A percentile compares a stretch with the other conserved stretches of the same genome.
These are phyloP conservation scores for Embidobia sp. DNA, from an alignment of 2,888 invertebrate species.

Conservation along the genomic window DNA sequence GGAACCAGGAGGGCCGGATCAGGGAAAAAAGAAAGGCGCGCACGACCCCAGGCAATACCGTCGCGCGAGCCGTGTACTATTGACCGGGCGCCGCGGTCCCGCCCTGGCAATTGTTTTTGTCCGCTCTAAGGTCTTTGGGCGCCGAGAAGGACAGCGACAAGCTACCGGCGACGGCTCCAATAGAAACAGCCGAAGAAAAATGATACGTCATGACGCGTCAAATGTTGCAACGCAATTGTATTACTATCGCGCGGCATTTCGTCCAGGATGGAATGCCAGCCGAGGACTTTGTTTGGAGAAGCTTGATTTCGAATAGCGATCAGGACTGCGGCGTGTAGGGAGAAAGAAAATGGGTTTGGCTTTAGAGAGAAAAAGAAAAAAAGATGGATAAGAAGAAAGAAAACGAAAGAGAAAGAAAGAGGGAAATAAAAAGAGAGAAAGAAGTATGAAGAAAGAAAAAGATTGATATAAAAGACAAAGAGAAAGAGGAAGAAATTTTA, in stretches of 20 bases:
- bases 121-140: neutral
- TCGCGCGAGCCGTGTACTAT: slow-evolving; percentile 24
- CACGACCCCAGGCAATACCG: no score
- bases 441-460: no score
- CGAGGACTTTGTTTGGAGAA: slow-evolving; percentile 8
- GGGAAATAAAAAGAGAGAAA: no score
- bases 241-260: slow-evolving; percentile 42
- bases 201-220: slow-evolving; percentile 53
- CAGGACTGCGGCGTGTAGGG: neutral
- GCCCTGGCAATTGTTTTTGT: slow-evolving; percentile 34
- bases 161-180: slow-evolving; percentile 11
- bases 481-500: no score
- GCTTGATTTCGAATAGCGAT: slow-evolving; percentile 11
- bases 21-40: no score
- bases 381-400: no score
- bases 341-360: no score
- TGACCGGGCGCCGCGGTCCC: slow-evolving; percentile 26
- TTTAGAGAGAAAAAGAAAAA: no score
- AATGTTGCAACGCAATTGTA: slow-evolving; percentile 48
- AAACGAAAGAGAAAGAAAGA: no score
- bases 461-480: no score
- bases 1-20: no score
- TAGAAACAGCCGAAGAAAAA: slow-evolving; percentile 38
- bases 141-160: slow-evolving; percentile 6
- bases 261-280: slow-evolving; percentile 16